A percentile compares a stretch with the other conserved stretches of the same genome.
Conservation (phyloP, 2,797 vertebrate species). For the Artibeus lituratus region DNA sequence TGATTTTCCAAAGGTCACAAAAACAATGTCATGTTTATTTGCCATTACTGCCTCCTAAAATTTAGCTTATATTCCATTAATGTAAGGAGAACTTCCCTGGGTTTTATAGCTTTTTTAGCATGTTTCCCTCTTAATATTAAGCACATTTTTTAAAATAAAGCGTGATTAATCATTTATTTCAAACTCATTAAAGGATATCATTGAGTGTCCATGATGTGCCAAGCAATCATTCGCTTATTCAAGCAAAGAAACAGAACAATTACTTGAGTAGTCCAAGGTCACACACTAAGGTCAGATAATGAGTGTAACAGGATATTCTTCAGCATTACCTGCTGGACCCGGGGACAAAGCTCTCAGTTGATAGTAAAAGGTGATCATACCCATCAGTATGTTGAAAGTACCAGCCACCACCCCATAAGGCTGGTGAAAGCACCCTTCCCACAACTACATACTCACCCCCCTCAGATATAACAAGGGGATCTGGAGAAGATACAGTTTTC, state of each 20-base stretch:
- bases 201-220: background rate
- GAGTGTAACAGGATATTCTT: background rate
- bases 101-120: background rate
- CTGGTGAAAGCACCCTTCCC: background rate
- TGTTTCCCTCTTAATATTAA: background rate
- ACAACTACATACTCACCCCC: background rate
- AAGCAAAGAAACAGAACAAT: background rate
- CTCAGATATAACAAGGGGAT: background rate
- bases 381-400: background rate
- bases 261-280: background rate
- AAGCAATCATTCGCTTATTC: background rate
- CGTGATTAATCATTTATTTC: background rate
- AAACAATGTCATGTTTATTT: background rate
- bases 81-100: background rate
- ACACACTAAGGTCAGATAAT: background rate
- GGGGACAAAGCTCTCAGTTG: background rate
- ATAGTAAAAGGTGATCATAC: background rate
- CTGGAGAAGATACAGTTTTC: background rate
- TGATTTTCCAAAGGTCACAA: background rate
- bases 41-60: background rate
- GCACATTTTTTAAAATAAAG: background rate
- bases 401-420: background rate
- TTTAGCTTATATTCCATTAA: background rate
- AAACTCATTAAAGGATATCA: background rate
- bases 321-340: background rate